Conservation (phyloP, 2,888 invertebrate species). For the Dolomedes plantarius region DNA sequence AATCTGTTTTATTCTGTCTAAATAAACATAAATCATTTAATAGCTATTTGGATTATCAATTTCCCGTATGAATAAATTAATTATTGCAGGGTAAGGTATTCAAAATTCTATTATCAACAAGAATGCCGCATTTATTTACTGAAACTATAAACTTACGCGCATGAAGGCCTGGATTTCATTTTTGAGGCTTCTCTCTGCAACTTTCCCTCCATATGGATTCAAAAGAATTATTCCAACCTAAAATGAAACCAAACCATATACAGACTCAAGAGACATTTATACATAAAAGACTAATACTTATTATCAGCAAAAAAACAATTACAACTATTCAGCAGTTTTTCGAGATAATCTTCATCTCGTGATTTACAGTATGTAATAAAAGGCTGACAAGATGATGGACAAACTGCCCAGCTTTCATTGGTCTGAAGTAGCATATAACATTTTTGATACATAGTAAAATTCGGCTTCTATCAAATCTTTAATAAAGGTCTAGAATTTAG, state of each 20-base stretch:
- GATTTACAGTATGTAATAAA: constrained; percentile 28
- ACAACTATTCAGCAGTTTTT: constrained; percentile 32
- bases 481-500: no score
- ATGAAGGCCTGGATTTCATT: constrained; percentile 44
- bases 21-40: no score
- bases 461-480: no score
- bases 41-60: no score
- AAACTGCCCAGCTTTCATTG: not conserved
- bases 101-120: no score
- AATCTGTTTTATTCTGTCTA: no score
- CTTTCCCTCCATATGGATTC: constrained; percentile 8
- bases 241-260: not conserved
- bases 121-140: no score
- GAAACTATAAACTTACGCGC: constrained; percentile 23
- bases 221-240: constrained; percentile 44
- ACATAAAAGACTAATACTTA: not conserved
- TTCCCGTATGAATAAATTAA: no score
- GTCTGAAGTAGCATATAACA: not conserved
- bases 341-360: constrained; percentile 35
- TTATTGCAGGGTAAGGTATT: no score
- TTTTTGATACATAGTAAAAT: not conserved
- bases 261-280: not conserved
- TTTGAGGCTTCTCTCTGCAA: constrained; percentile 21
- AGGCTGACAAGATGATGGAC: constrained; percentile 17
- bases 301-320: not conserved